Evolutionary conservation across 2,888 invertebrate species (phyloP), one percentile per base, ranked within the genome.

Genomic region (Polyploca ridens): DNA sequence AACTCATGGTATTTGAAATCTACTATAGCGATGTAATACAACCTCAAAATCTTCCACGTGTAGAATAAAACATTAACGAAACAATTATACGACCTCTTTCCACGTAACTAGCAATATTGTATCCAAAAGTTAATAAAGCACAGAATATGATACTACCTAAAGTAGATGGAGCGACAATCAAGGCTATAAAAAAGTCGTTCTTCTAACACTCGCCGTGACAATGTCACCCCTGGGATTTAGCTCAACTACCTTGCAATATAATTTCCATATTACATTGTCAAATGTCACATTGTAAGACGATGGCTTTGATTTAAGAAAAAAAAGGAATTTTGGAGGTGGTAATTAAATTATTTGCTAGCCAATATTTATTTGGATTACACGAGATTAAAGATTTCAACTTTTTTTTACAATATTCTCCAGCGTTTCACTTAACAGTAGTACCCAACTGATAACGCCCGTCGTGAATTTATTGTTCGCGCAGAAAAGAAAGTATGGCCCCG

Each of bases 181-280:
- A 8, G 64, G 58, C 65, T 62, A 63, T 77, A 76, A 82, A 79
- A 76, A 63, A 33, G 61, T 64, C 70, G 73, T 74, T 75, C 73
- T 73, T 79, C 69, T 46, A 46, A 58, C 19, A 63, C 58, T 54
- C 60, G 41, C 46, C 16, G 61, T 59, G 64, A 76, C 77, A 78
- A 68, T 77, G 81, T 76, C 65, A 49, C 69, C 63, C 57, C 5
- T n/a, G 69, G 68, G 66, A 67, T 69, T 64, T 54, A 64, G 66
- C 69, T 69, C 71, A 73, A 73, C 75, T 72, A 76, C 72, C 70
- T 74, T 63, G 58, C 66, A 67, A 76, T 78, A 72, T 77, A 72
- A 79, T 82, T 78, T 83, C 74, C 79, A 78, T 82, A 75, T 64
- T 75, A 81, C 81, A 80, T 72, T 77, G 78, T 78, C 59, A 67